Percentiles rank a stretch among this genome's conserved stretches.
phyloP scores from a whole-genome alignment of 2,113 vertebrate species.

The Probosciger aterrimus region DNA sequence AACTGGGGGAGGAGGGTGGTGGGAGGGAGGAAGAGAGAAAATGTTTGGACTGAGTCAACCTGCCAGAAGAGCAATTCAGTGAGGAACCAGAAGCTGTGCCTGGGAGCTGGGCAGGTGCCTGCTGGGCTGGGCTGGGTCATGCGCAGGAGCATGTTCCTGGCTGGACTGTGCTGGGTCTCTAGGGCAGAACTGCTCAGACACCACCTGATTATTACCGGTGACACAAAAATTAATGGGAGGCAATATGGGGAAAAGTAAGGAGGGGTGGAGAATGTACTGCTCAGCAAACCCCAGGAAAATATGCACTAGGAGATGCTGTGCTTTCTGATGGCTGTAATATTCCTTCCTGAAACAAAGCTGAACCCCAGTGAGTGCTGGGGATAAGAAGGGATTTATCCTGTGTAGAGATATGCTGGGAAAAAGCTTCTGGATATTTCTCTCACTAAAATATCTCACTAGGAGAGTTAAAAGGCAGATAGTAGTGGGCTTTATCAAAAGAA shows the following conservation, averaged over 20 bases:
- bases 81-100: background rate
- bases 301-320: fast-evolving
- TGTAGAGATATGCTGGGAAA: background rate
- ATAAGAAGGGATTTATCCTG: background rate
- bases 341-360: background rate
- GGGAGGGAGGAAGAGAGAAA: background rate
- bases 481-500: constrained; percentile 16
- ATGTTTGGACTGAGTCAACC: background rate
- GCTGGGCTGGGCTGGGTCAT: background rate
- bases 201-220: background rate
- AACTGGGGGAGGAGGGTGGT: background rate
- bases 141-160: background rate
- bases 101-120: background rate
- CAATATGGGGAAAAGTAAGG: background rate
- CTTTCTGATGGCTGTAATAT: background rate
- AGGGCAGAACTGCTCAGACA: background rate
- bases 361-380: background rate
- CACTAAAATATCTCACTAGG: background rate
- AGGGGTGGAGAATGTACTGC: background rate
- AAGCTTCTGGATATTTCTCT: background rate
- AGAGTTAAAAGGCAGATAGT: constrained; percentile 14
- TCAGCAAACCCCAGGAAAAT: background rate
- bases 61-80: background rate
- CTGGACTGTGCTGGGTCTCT: background rate
- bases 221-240: background rate